phyloP scores from a whole-genome alignment of 2,797 vertebrate species.

The Bovichtus variegatus region DNA sequence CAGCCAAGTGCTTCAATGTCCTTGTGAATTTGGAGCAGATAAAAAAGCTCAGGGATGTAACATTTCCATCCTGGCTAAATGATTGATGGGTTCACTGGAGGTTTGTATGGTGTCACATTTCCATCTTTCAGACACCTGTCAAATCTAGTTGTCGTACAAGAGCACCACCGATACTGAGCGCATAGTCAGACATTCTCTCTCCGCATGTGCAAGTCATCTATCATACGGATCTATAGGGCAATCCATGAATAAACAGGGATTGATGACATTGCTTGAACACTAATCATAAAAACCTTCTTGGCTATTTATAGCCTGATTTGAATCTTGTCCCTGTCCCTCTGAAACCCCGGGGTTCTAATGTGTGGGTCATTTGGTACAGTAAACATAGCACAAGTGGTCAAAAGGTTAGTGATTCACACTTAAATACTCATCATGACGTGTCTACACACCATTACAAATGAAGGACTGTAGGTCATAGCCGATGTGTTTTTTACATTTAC shows the following conservation, averaged over 20 bases:
- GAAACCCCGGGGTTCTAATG: constrained; percentile 2
- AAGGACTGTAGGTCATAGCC: neutral
- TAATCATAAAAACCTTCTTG: constrained; percentile 57
- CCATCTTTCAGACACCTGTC: constrained; percentile 82
- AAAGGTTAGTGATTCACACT: constrained; percentile 34
- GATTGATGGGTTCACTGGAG: constrained; percentile 80
- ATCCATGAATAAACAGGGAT: constrained; percentile 62
- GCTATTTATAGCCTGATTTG: constrained; percentile 53
- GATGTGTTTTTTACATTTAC: neutral
- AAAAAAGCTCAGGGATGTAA: constrained; percentile 68
- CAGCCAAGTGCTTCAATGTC: constrained; percentile 63
- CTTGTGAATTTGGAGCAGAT: constrained; percentile 67
- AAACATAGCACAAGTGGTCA: constrained; percentile 29
- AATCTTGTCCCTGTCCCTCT: constrained; percentile 36
- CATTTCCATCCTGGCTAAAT: constrained; percentile 71
- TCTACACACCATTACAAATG: constrained; percentile 8
- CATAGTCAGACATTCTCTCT: constrained; percentile 62
- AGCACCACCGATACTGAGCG: constrained; percentile 60
- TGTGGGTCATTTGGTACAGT: constrained; percentile 14
- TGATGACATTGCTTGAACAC: constrained; percentile 57
- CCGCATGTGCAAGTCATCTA: constrained; percentile 52
- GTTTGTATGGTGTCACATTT: constrained; percentile 80
- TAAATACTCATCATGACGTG: constrained; percentile 12
- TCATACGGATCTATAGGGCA: constrained; percentile 63
- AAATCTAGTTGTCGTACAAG: constrained; percentile 76